Conservation (phyloP, 2,113 vertebrate genomes). For the Phalacrocorax pelagicus region DNA sequence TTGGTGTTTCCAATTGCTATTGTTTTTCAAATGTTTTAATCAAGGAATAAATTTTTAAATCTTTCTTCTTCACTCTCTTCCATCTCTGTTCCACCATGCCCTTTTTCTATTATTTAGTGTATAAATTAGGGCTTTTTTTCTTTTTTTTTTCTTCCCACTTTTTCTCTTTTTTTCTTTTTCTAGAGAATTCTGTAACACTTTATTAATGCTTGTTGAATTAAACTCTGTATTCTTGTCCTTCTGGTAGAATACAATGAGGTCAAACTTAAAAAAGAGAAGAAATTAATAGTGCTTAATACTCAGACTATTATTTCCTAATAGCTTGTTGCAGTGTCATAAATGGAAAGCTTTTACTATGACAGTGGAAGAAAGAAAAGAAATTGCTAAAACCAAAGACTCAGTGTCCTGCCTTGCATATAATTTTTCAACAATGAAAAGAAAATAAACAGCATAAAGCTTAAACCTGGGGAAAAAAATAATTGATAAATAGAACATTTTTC, state of each 20-base stretch:
- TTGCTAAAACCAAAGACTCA: background rate
- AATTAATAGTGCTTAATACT: background rate
- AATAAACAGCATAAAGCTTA: background rate
- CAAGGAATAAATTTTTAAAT: background rate
- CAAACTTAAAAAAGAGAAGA: background rate
- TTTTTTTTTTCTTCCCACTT: fast-evolving
- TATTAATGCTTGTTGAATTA: background rate
- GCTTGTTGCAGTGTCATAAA: background rate
- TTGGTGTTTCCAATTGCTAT: background rate
- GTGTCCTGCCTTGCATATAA: background rate
- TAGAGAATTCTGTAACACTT: background rate
- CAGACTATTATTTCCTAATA: background rate
- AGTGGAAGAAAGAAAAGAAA: background rate
- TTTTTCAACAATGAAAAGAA: background rate
- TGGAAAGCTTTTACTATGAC: background rate
- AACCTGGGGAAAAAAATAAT: background rate
- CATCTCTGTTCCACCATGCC: background rate
- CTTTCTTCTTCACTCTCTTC: background rate
- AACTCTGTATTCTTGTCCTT: background rate
- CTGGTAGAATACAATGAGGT: background rate
- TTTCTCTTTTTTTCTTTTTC: too few relatives aligned
- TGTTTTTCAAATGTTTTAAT: background rate
- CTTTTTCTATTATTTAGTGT: background rate
- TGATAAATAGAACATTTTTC: background rate
- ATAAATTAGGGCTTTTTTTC: background rate